phyloP scores from a whole-genome alignment of 2,797 vertebrate genomes.

The Sebastes hubbsi region DNA sequence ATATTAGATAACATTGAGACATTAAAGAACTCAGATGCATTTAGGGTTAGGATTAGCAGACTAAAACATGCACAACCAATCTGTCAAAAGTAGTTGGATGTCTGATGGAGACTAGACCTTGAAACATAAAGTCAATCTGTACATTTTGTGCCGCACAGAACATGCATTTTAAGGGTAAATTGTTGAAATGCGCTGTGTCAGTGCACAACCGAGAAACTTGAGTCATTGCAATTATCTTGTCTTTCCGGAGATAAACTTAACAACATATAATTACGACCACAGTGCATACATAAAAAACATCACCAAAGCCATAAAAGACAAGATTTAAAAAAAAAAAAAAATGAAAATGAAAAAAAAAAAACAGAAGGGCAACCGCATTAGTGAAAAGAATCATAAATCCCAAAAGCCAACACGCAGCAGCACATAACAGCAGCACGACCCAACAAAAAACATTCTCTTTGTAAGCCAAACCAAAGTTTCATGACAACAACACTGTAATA shows the following conservation, averaged over 20 bases:
- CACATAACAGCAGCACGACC: not conserved
- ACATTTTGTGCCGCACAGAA: not conserved
- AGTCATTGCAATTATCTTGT: not conserved
- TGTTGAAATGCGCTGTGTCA: not conserved
- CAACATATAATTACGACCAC: not conserved
- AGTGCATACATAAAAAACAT: not conserved
- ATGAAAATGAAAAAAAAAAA: not conserved
- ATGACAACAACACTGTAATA: slow-evolving; percentile 17
- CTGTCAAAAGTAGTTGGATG: not conserved
- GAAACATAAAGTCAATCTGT: not conserved
- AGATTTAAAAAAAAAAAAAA: not conserved
- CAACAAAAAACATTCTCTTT: not conserved
- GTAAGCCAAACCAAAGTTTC: not conserved
- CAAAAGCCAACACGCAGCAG: not conserved
- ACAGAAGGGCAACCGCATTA: not conserved
- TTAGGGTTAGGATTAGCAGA: slow-evolving; percentile 7
- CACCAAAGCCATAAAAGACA: not conserved
- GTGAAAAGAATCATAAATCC: not conserved
- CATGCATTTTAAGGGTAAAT: not conserved
- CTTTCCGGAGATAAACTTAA: not conserved
- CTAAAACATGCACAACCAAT: not conserved
- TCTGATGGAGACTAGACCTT: not conserved
- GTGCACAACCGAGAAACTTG: not conserved
- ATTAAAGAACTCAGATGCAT: slow-evolving; percentile 11
- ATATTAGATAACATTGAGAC: slow-evolving; percentile 7